phyloP scores from a whole-genome alignment of 1,140 invertebrate species.

The Lepeophtheirus salmonis region DNA sequence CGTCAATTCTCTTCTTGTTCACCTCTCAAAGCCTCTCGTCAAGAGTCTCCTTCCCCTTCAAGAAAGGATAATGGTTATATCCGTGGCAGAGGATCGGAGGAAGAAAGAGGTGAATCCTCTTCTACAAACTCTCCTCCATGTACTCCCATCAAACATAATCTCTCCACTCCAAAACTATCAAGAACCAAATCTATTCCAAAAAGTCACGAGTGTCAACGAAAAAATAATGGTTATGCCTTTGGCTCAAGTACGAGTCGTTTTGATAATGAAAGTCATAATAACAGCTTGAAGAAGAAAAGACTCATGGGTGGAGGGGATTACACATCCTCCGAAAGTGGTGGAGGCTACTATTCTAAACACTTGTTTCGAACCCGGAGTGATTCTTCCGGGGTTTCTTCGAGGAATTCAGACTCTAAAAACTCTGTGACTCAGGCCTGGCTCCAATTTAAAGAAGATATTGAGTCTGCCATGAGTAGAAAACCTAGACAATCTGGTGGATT shows the following conservation, averaged over 20 bases:
- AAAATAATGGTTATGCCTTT: background rate
- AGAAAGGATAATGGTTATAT: background rate
- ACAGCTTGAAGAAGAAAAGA: too few species aligned
- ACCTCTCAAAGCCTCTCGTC: too few species aligned
- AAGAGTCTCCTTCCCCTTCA: slow-evolving; percentile 5
- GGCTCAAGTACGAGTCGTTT: slow-evolving; percentile 1
- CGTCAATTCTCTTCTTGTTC: too few species aligned
- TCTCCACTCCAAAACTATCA: background rate
- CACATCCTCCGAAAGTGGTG: too few species aligned
- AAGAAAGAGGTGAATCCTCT: background rate
- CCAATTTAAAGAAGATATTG: slow-evolving; percentile 5
- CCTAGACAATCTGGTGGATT: background rate
- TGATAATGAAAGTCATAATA: background rate
- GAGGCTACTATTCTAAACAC: too few species aligned
- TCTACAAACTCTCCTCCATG: background rate
- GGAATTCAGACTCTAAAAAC: too few species aligned
- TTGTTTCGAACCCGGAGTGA: too few species aligned
- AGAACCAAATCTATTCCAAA: background rate
- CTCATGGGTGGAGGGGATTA: too few species aligned
- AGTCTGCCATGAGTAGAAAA: slow-evolving; percentile 1
- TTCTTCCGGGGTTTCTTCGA: too few species aligned
- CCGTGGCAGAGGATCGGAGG: background rate
- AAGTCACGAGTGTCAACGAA: background rate
- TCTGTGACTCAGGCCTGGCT: slow-evolving; percentile 10
- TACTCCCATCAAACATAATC: background rate